Evolutionary conservation across 2,113 vertebrate species (phyloP).

Genomic region (Seriola quinqueradiata): DNA sequence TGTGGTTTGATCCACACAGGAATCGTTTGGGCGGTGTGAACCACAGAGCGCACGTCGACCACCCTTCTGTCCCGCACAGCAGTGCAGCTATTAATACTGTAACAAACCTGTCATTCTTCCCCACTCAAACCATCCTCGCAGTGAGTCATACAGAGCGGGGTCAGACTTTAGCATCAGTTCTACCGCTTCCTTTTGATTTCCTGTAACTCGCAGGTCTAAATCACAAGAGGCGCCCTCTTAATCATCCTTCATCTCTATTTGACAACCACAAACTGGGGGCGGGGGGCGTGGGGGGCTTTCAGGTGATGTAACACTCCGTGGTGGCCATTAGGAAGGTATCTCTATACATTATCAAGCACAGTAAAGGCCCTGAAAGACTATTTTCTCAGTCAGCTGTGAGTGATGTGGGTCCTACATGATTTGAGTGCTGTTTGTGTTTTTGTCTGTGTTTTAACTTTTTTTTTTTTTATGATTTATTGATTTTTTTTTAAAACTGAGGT

Average conservation of each 20-base stretch:
- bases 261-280: slow-evolving; percentile 1
- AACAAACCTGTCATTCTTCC: slow-evolving; percentile 30
- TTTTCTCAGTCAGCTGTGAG: too few relatives aligned
- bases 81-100: slow-evolving; percentile 33
- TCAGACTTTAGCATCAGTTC: neutral
- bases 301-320: neutral
- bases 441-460: too few relatives aligned
- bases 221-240: neutral
- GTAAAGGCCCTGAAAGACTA: neutral
- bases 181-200: neutral
- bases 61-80: neutral
- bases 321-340: neutral
- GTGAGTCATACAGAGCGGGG: slow-evolving; percentile 25
- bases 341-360: neutral
- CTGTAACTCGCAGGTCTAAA: neutral
- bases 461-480: too few relatives aligned
- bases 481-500: neutral
- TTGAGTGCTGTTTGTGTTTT: too few relatives aligned
- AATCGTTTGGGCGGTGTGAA: slow-evolving; percentile 5
- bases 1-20: slow-evolving; percentile 5
- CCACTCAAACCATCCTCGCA: neutral
- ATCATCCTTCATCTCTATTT: neutral
- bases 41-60: slow-evolving; percentile 36
- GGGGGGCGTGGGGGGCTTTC: neutral
- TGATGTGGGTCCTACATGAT: too few relatives aligned